phyloP scores from a whole-genome alignment of 2,797 vertebrate genomes.

The Eulemur mongoz region DNA sequence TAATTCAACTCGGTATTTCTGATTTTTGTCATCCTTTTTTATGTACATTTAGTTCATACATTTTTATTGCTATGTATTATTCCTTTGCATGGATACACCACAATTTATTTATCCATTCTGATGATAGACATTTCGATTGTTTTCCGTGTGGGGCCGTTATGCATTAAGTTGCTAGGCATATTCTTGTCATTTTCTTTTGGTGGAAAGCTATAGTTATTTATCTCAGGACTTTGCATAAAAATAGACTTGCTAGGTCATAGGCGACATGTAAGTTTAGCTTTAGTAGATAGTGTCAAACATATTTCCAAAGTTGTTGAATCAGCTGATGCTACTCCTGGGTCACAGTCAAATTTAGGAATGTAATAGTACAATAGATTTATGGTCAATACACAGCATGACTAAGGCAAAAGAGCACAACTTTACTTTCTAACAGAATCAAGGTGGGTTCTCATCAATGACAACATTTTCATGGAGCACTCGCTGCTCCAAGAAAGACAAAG shows the following conservation, averaged over 20 bases:
- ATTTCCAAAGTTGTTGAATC: not conserved
- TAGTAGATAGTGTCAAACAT: not conserved
- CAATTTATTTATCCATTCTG: not conserved
- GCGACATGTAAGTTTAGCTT: not conserved
- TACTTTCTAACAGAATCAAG: not conserved
- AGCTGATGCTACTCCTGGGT: not conserved
- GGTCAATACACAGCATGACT: not conserved
- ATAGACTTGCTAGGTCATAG: not conserved
- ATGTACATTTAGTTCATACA: not conserved
- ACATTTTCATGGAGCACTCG: not conserved
- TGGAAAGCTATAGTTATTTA: not conserved
- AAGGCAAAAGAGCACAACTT: not conserved
- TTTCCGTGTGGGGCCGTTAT: not conserved
- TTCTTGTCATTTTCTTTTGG: not conserved
- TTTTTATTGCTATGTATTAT: not conserved
- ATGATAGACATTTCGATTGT: not conserved
- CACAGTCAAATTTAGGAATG: not conserved
- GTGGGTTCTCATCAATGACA: not conserved
- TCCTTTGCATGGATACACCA: not conserved
- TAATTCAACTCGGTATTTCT: not conserved
- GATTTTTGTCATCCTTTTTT: not conserved
- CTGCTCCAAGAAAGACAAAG: not conserved
- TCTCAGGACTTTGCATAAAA: not conserved
- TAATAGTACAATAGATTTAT: not conserved
- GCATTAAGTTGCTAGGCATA: not conserved